Base-by-base conservation (phyloP, 35 echinoderm and acorn worm species). In the Diadema setosum region DNA sequence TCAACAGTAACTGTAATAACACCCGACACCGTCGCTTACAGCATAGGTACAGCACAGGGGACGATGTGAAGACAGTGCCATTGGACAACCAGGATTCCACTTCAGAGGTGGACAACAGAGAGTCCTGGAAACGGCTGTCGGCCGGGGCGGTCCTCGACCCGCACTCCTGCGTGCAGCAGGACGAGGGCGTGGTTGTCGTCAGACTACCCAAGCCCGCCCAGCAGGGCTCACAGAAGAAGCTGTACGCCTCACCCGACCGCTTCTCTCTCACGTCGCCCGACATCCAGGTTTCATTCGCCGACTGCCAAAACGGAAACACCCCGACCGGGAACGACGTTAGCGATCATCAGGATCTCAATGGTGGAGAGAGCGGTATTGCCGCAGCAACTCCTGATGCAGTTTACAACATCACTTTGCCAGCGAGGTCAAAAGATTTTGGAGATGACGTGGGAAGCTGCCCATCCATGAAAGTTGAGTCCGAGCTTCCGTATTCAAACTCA, bases 1-100 rank as follows among this genome's bases (percentile, higher is more conserved):
- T 78, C 3, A 78, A 78, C 73, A 78, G 73, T 78, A 78, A 78
- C 73, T 78, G 73, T 78, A 78, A 78, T 44, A 78, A 78, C 23
- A 44, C 73, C 5, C 73, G 73, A 5, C 40, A 42, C 35, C 39
- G 73, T 7, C 36, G 73, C 4, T 44, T 44, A 78, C 33, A 78
- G 37, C 73, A 78, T 9, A 78, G 73, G 40, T 44, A 78, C 20
- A 78, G 73, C 73, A 44, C 37, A 21, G 73, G 73, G 8, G 73
- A 78, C 24, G 73, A 42, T 25, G 37, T 78, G 73, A 42, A 36
- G 5, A 1, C 73, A 6, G 73, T 35, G 9, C 33, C 3, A 7
- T 78, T 78, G 21, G 37, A 78, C 37, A 78, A 44, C 73, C 35
- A 41, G 18, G 29, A 39, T 36, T 44, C 73, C 18, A 43, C 40